Conservation (phyloP, 2,797 vertebrate genomes). For the Sebastes wilsoni region DNA sequence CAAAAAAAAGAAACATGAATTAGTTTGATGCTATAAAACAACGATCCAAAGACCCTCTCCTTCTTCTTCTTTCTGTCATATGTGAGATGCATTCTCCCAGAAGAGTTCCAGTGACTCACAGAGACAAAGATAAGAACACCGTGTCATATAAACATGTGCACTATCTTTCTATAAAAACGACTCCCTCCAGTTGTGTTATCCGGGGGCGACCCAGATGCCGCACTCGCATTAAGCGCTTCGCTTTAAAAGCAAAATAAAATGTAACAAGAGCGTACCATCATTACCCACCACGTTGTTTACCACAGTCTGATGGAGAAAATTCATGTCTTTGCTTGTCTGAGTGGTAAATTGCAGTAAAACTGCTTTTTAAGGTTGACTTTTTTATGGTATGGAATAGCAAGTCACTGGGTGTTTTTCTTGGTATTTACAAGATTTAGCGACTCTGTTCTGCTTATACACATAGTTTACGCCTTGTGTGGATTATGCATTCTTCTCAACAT, state of each 20-base stretch:
- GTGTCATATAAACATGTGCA: not conserved
- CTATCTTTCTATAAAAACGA: not conserved
- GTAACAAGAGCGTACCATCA: not conserved
- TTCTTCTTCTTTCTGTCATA: not conserved
- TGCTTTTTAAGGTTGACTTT: not conserved
- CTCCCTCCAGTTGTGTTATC: not conserved
- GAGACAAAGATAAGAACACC: not conserved
- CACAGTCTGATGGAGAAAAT: slow-evolving; percentile 1
- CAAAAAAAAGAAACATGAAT: no score
- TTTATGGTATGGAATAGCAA: not conserved
- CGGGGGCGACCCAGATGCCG: not conserved
- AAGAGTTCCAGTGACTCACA: not conserved
- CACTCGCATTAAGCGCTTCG: not conserved
- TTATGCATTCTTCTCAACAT: not conserved
- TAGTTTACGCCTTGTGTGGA: not conserved
- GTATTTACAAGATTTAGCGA: not conserved
- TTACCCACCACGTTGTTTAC: slow-evolving; percentile 4
- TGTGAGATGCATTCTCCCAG: not conserved
- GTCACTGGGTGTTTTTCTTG: not conserved
- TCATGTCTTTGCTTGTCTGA: slow-evolving; percentile 9
- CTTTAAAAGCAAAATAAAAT: slow-evolving; percentile 16
- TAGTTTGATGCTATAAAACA: not conserved
- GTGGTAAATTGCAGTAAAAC: slow-evolving; percentile 17
- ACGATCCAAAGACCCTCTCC: not conserved
- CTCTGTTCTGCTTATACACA: not conserved